phyloP scores from a whole-genome alignment of 2,113 vertebrate genomes.

The Rostratula benghalensis region DNA sequence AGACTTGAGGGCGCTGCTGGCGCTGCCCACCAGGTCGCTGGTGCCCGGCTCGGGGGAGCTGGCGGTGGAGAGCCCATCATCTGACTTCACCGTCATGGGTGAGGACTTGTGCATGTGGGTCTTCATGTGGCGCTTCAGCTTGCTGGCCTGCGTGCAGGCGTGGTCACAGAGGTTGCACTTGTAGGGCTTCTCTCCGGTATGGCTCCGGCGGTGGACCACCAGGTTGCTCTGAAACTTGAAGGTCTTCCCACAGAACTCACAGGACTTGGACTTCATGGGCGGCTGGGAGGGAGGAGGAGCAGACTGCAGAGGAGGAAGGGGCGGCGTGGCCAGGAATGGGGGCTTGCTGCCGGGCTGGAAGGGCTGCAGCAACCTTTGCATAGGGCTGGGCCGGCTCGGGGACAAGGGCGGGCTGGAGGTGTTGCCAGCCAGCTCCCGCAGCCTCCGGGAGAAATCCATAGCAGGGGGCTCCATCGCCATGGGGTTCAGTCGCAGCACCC shows the following conservation, averaged over 20 bases:
- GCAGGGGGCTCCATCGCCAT: slow-evolving; percentile 96
- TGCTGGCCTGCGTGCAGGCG: slow-evolving; percentile 98
- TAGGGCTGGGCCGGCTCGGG: slow-evolving; percentile 95
- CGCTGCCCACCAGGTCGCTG: slow-evolving; percentile 93
- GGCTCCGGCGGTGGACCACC: slow-evolving; percentile 97
- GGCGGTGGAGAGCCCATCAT: slow-evolving; percentile 93
- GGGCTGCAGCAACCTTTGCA: slow-evolving; percentile 99
- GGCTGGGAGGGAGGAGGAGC: slow-evolving; percentile 92
- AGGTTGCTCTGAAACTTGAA: slow-evolving; percentile 99
- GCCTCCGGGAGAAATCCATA: slow-evolving; percentile 99
- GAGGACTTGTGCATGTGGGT: slow-evolving; percentile 99
- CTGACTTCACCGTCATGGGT: slow-evolving; percentile 94
- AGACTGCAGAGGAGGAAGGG: slow-evolving; percentile 94
- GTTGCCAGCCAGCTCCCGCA: slow-evolving; percentile 98
- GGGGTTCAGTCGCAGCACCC: slow-evolving; percentile 99
- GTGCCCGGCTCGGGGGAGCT: slow-evolving; percentile 98
- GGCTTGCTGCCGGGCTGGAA: slow-evolving; percentile 97
- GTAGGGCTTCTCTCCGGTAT: slow-evolving; percentile 99
- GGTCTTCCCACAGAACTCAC: slow-evolving; percentile 98
- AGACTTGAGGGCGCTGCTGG: slow-evolving; percentile 95
- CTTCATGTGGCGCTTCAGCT: slow-evolving; percentile 99
- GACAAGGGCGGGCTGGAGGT: slow-evolving; percentile 96
- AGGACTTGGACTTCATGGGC: slow-evolving; percentile 95
- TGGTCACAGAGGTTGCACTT: slow-evolving; percentile 99
- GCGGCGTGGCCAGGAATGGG: slow-evolving; percentile 94